Evolutionary conservation across 1,140 invertebrate species (phyloP).

Genomic region (Achroia grisella): DNA sequence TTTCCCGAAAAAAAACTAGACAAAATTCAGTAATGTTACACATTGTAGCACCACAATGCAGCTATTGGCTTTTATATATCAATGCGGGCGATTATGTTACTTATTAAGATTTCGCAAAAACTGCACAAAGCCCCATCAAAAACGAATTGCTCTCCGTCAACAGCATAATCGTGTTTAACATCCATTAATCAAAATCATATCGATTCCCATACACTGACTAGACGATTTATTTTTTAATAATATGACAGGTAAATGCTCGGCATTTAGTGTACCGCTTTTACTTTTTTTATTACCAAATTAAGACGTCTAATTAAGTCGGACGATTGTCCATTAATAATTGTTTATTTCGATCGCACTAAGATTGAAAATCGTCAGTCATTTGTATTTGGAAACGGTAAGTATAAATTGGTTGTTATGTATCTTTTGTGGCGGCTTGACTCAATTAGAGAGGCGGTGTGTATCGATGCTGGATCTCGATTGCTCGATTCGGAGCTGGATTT

Average conservation of each 20-base stretch:
- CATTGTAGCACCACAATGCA: slow-evolving; percentile 19
- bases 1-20: background rate
- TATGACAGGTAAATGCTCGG: slow-evolving; percentile 69
- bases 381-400: background rate
- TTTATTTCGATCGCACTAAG: slow-evolving; percentile 13
- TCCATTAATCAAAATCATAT: slow-evolving; percentile 66
- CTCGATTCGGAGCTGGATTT: slow-evolving; percentile 60
- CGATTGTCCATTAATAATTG: background rate
- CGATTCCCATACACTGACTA: slow-evolving; percentile 56
- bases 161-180: slow-evolving; percentile 54
- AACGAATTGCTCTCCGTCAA: slow-evolving; percentile 32
- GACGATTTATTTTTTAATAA: slow-evolving; percentile 69
- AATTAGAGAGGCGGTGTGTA: slow-evolving; percentile 66
- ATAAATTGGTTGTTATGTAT: slow-evolving; percentile 34
- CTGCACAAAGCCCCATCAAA: slow-evolving; percentile 29
- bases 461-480: slow-evolving; percentile 55
- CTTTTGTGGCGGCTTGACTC: slow-evolving; percentile 64
- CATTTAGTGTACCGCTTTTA: slow-evolving; percentile 56
- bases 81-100: slow-evolving; percentile 48
- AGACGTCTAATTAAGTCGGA: background rate
- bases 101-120: slow-evolving; percentile 30
- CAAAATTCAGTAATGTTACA: slow-evolving; percentile 34
- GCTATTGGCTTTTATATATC: slow-evolving; percentile 21
- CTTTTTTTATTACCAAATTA: slow-evolving; percentile 33
- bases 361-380: slow-evolving; percentile 9